Evolutionary conservation across 2,113 vertebrate genomes (phyloP).

Genomic region (Chinchilla lanigera): DNA sequence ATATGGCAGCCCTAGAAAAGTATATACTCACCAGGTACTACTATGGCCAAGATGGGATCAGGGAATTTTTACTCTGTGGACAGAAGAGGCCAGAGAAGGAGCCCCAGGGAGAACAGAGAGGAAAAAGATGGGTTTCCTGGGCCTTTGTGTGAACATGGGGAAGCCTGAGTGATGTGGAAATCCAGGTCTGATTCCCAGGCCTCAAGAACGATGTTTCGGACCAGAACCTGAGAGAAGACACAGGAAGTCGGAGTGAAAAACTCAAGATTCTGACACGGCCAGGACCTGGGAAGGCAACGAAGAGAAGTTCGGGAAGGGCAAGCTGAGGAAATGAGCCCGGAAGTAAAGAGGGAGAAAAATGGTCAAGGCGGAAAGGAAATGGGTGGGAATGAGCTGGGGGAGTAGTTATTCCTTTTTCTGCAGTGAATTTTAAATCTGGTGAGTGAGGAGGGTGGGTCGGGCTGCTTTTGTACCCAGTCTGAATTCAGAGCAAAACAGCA

Average conservation of each 20-base stretch:
- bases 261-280: not conserved
- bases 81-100: not conserved
- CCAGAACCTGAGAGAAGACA: not conserved
- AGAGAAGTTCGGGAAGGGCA: not conserved
- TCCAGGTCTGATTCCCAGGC: not conserved
- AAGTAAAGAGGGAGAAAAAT: not conserved
- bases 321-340: not conserved
- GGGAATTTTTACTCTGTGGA: not conserved
- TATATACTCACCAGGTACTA: not conserved
- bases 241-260: constrained; percentile 1
- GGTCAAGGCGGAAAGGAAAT: rapidly evolving
- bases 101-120: not conserved
- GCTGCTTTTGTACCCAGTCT: not conserved
- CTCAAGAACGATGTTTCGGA: not conserved
- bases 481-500: not conserved
- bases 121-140: not conserved
- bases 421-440: not conserved
- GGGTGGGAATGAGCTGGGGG: not conserved
- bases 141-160: not conserved
- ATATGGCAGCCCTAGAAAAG: not conserved
- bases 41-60: not conserved
- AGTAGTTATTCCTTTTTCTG: not conserved
- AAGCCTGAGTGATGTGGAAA: not conserved
- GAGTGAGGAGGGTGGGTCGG: not conserved
- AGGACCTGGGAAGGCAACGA: not conserved